Evolutionary conservation across 2,113 vertebrate genomes (phyloP).

Genomic region (Cacatua alba): DNA sequence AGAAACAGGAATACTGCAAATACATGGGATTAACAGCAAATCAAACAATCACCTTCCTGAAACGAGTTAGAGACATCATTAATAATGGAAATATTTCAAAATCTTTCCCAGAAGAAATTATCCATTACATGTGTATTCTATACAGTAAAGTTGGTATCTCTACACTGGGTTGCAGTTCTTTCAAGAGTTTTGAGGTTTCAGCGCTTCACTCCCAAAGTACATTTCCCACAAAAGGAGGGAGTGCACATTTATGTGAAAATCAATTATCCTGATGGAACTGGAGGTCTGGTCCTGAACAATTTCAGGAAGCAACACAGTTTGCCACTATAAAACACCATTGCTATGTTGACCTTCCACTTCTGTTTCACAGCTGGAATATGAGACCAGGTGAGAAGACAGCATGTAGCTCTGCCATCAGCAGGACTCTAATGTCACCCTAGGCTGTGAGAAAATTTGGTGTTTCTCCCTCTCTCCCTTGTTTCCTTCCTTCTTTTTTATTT

Average conservation of each 20-base stretch:
- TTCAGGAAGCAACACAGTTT: conserved; percentile 47
- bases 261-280: conserved; percentile 65
- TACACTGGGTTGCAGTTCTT: background rate
- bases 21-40: background rate
- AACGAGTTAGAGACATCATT: background rate
- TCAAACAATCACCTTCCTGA: background rate
- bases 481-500: accelerated
- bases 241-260: conserved; percentile 61
- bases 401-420: background rate
- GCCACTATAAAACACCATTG: background rate
- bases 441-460: background rate
- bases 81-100: background rate
- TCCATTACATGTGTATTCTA: background rate
- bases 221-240: conserved; percentile 17
- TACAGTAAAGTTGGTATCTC: background rate
- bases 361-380: conserved; percentile 20
- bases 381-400: conserved; percentile 40
- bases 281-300: conserved; percentile 48
- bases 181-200: conserved; percentile 17
- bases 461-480: background rate
- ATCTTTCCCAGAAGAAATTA: conserved; percentile 31
- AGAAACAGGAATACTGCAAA: background rate
- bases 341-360: conserved; percentile 39
- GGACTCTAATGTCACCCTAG: background rate
- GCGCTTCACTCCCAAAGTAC: background rate